These are phyloP conservation scores for Sebastes cheni DNA, from an alignment of 2,797 vertebrate species.

Conservation along the genomic window DNA sequence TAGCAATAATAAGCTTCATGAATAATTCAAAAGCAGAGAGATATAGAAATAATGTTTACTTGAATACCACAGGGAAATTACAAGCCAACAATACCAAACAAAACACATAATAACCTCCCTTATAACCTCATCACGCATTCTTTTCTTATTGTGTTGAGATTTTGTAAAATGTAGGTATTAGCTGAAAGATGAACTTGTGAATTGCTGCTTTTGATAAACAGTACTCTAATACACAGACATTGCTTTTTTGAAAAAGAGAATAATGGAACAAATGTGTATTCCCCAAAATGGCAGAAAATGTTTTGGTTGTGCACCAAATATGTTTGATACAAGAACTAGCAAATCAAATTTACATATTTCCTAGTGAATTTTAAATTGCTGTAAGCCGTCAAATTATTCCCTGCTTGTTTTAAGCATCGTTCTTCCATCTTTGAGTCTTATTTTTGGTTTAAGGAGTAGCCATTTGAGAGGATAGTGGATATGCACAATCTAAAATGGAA, in stretches of 20 bases:
- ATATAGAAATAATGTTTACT: constrained; percentile 49
- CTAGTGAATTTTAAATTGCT: constrained; percentile 23
- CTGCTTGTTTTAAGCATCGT: neutral
- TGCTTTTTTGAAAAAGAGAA: neutral
- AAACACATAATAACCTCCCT: constrained; percentile 10
- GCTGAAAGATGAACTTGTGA: neutral
- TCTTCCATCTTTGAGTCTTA: constrained; percentile 1
- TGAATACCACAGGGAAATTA: constrained; percentile 48
- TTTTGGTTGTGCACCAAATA: constrained; percentile 10
- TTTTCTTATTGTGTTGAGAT: neutral
- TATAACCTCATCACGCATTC: neutral
- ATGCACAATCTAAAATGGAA: neutral
- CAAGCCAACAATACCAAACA: constrained; percentile 13
- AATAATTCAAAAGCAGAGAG: constrained; percentile 48
- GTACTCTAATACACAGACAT: neutral
- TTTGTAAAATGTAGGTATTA: neutral
- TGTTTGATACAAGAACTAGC: neutral
- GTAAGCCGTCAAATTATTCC: constrained; percentile 12
- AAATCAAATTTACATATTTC: constrained; percentile 21
- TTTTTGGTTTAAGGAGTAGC: neutral
- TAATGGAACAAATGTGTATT: neutral
- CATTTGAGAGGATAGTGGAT: neutral
- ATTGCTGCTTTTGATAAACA: neutral
- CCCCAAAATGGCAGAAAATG: neutral
- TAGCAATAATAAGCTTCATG: constrained; percentile 44